Evolutionary conservation across 2,888 invertebrate genomes (phyloP), one percentile per base, ranked within the genome.

Genomic region (Agonopterix arenella): DNA sequence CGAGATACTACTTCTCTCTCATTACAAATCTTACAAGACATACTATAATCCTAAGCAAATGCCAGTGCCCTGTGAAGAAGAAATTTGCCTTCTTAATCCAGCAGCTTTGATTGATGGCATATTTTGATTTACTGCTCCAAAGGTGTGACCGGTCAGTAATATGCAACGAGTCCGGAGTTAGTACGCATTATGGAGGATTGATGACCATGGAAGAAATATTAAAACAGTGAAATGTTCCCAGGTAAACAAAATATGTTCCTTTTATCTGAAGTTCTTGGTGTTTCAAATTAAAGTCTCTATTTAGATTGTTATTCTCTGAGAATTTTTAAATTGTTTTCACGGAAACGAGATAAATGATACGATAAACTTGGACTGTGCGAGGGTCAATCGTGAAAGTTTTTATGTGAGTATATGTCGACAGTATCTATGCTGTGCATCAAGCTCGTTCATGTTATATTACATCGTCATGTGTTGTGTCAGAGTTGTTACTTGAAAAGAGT

Each of bases 291-390:
- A 28, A 28, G 28, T 5, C 18, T 18, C 18, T 18, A 18, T 18
- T 28, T 28, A 28, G 28, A 28, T 28, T 28, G 28, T 28, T 28
- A 28, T 28, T 28, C 28, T 28, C 28, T 28, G 28, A 47, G 46
- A 16, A 58, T 63, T 72, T 73, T 73, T 64, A 68, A 76, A 70
- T 68, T 70, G 68, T 77, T 78, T 86, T 78, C 81, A 77, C 70
- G 75, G 81, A 83, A 86, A 74, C 70, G 59, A 79, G 84, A 85
- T 85, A 79, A 81, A 76, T 74, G 72, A 57, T 62, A 11, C 72
- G 85, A 86, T 86, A 79, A 82, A 75, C 69, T 60, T 62, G 59
- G 60, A 58, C 49, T 56, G 54, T 56, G 57, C 60, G 65, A 57
- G 64, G 72, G 71, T 72, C 72, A 71, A 59, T 66, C 63, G 68